Conservation (phyloP, 1,140 invertebrate genomes). For the Aleiodes sp. region DNA sequence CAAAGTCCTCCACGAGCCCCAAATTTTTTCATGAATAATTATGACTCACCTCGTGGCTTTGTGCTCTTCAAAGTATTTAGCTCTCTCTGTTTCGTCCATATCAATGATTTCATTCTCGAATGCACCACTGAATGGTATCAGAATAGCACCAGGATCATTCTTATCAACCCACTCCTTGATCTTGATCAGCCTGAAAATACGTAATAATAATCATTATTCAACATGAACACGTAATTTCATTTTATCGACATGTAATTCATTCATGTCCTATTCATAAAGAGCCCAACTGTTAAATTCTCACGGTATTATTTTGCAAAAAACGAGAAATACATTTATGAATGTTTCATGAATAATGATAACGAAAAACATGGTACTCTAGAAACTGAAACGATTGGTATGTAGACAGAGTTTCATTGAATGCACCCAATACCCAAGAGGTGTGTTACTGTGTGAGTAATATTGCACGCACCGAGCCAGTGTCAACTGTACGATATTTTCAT, state of each 20-base stretch:
- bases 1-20: neutral
- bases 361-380: neutral
- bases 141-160: slow-evolving; percentile 90
- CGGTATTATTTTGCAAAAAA: slow-evolving; percentile 16
- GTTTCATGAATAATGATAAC: slow-evolving; percentile 17
- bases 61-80: slow-evolving; percentile 82
- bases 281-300: neutral
- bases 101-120: slow-evolving; percentile 90
- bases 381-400: slow-evolving; percentile 11
- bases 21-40: slow-evolving; percentile 15
- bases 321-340: neutral
- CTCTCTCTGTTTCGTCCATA: slow-evolving; percentile 82
- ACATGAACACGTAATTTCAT: too few species aligned
- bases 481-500: slow-evolving; percentile 25
- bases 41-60: slow-evolving; percentile 77
- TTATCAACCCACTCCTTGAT: slow-evolving; percentile 99
- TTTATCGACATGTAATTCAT: too few species aligned
- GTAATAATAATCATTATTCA: neutral
- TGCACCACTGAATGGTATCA: slow-evolving; percentile 95
- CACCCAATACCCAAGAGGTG: slow-evolving; percentile 2
- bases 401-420: slow-evolving; percentile 13
- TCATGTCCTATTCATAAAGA: neutral
- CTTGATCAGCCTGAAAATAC: slow-evolving; percentile 83
- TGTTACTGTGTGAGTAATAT: neutral
- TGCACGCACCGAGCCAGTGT: slow-evolving; percentile 10